Conservation (phyloP, 2,113 vertebrate species). For the Oplegnathus fasciatus region DNA sequence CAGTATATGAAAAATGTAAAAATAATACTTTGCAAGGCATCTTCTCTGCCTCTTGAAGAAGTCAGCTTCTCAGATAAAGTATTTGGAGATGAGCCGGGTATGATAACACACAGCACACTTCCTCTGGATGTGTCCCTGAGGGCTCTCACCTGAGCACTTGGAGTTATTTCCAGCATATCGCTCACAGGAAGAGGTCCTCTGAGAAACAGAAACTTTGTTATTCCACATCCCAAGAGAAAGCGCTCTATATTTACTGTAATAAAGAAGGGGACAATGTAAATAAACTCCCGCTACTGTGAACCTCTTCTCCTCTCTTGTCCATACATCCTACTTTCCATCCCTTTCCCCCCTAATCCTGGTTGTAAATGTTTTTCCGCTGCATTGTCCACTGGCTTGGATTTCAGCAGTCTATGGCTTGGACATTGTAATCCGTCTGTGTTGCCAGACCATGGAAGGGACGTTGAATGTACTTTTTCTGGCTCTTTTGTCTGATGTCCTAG, state of each 20-base stretch:
- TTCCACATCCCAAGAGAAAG: slow-evolving; percentile 60
- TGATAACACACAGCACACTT: slow-evolving; percentile 52
- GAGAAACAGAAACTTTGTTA: slow-evolving; percentile 50
- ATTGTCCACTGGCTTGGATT: slow-evolving; percentile 59
- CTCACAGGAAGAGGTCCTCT: slow-evolving; percentile 65
- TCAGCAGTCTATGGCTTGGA: slow-evolving; percentile 49
- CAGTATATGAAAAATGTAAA: slow-evolving; percentile 27
- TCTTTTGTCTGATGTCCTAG: slow-evolving; percentile 52
- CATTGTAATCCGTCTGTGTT: slow-evolving; percentile 49
- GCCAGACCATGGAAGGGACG: slow-evolving; percentile 42
- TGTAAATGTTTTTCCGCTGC: slow-evolving; percentile 39
- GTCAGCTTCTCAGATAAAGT: slow-evolving; percentile 52
- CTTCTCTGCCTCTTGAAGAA: slow-evolving; percentile 22
- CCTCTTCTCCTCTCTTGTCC: slow-evolving; percentile 28
- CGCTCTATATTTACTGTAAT: slow-evolving; percentile 68
- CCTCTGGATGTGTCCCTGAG: slow-evolving; percentile 61
- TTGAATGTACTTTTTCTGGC: slow-evolving; percentile 42
- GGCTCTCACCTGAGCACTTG: slow-evolving; percentile 70
- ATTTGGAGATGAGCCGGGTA: slow-evolving; percentile 57
- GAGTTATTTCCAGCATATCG: slow-evolving; percentile 74
- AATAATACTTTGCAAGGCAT: slow-evolving; percentile 41
- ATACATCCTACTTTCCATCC: slow-evolving; percentile 32
- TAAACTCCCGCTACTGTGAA: slow-evolving; percentile 48
- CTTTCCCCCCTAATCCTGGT: slow-evolving; percentile 39
- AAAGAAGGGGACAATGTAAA: slow-evolving; percentile 57